Evolutionary conservation across 2,888 invertebrate genomes (phyloP), one percentile per base, ranked within the genome.

Genomic region (Argyresthia goedartella): DNA sequence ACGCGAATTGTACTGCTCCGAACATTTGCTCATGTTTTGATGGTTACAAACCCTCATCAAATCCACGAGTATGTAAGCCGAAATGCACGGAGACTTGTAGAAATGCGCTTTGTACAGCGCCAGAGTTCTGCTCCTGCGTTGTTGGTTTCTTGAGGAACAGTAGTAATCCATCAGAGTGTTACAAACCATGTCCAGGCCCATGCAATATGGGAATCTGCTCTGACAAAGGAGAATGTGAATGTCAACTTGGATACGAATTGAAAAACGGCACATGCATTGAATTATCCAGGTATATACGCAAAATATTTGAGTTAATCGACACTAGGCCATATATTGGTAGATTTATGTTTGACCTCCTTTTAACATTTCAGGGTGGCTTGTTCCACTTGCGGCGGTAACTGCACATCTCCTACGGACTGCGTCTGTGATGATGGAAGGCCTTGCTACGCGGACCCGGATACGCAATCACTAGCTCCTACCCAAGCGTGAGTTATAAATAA

Each of bases 41-140:
- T n/a, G 63, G 60, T 44, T 66, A 61, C 57, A 57, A 55, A 47
- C 53, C 56, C 55, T 57, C 53, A 15, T 52, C 56, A 44, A 60
- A 54, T 25, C 53, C 51, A 14, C 55, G 55, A 7, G 53, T 43
- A 36, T 85, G 85, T 50, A 59, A 59, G 8, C 78, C 82, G 0
- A 56, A 62, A 0, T 88, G 88, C 52, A 59, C 59, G 9, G 63
- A 65, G 1, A 56, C 60, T 1, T 84, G 82, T 56, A 61, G 55
- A 9, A 62, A 68, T 56, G 82, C 79, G 0, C 62, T 68, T 33
- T 71, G 70, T 55, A 61, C 66, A 1, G 68, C 69, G 0, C 67
- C 69, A 13, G 70, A 81, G 51, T 55, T 56, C 3, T 86, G 86
- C 56, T 60, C 63, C 8, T 81, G 81, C 53, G 25, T 60, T 6